phyloP scores from a whole-genome alignment of 2,113 vertebrate genomes.

The Gymnarchus niloticus region DNA sequence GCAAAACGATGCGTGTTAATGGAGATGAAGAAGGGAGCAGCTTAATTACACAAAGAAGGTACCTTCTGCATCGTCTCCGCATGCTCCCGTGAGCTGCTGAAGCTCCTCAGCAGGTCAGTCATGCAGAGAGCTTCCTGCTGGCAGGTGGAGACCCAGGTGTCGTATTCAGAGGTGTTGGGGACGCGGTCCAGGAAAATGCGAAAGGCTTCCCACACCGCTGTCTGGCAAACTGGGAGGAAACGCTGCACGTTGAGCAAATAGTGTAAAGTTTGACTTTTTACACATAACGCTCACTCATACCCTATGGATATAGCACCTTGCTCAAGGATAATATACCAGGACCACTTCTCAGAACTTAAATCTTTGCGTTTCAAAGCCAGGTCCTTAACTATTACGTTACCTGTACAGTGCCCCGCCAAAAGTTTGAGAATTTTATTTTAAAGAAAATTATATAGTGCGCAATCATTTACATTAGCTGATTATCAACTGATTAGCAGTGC shows the following conservation, averaged over 20 bases:
- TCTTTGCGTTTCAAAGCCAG: too few species aligned
- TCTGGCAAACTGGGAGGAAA: constrained; percentile 81
- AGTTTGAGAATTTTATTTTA: background rate
- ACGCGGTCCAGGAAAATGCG: constrained; percentile 86
- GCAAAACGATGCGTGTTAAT: background rate
- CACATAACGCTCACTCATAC: background rate
- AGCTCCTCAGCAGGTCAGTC: constrained; percentile 83
- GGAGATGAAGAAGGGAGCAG: background rate
- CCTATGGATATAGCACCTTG: too few species aligned
- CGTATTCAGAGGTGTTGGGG: constrained; percentile 81
- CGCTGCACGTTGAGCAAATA: background rate
- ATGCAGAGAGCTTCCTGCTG: constrained; percentile 82
- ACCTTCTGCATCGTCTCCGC: constrained; percentile 77
- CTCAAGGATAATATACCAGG: too few species aligned
- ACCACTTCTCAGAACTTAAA: background rate
- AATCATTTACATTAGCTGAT: background rate
- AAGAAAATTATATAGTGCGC: background rate
- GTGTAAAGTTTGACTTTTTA: background rate
- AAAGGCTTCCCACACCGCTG: constrained; percentile 92
- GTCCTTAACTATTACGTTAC: background rate
- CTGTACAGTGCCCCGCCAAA: background rate
- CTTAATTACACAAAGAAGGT: constrained; percentile 30
- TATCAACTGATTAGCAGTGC: background rate
- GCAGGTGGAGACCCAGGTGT: constrained; percentile 79
- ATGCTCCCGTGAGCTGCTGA: constrained; percentile 87